These are phyloP conservation scores for Subacronicta megacephala DNA, from an alignment of 2,888 invertebrate genomes.

Conservation along the genomic window DNA sequence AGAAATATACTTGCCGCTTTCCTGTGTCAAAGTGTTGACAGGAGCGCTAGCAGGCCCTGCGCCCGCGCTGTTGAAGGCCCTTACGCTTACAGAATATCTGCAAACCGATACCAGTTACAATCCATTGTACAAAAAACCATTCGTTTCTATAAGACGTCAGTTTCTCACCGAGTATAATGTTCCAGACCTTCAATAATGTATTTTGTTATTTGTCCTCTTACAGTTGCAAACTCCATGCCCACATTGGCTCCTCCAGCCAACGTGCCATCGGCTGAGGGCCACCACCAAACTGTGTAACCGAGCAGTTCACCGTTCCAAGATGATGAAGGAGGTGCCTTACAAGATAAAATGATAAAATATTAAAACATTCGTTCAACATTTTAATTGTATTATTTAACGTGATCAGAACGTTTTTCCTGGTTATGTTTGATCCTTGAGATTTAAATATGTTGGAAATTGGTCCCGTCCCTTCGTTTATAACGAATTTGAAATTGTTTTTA, in stretches of 20 bases:
- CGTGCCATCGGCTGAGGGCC: constrained; percentile 83
- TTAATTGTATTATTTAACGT: too few relatives aligned
- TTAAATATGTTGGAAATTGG: too few relatives aligned
- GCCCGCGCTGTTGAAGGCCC: constrained; percentile 96
- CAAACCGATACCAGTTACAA: constrained; percentile 29
- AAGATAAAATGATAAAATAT: background rate
- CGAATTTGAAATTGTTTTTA: too few relatives aligned
- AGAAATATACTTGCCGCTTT: constrained; percentile 91
- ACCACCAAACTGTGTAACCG: constrained; percentile 94
- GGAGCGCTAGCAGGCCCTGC: constrained; percentile 94
- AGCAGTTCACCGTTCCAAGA: constrained; percentile 94
- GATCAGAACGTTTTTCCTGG: too few relatives aligned
- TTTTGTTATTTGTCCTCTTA: constrained; percentile 93
- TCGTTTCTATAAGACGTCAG: background rate
- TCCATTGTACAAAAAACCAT: background rate
- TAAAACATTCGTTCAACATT: too few relatives aligned
- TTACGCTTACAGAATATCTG: constrained; percentile 94
- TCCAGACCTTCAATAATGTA: constrained; percentile 92
- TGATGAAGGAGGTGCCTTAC: constrained; percentile 91
- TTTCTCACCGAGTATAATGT: constrained; percentile 92
- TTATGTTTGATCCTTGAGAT: too few relatives aligned
- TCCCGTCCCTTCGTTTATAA: too few relatives aligned
- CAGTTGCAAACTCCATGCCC: constrained; percentile 91
- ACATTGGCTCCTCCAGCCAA: constrained; percentile 77
- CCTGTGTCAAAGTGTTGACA: constrained; percentile 94